These are phyloP conservation scores for Oreochromis spilurus DNA, from an alignment of 2,113 vertebrate species.

Conservation along the genomic window DNA sequence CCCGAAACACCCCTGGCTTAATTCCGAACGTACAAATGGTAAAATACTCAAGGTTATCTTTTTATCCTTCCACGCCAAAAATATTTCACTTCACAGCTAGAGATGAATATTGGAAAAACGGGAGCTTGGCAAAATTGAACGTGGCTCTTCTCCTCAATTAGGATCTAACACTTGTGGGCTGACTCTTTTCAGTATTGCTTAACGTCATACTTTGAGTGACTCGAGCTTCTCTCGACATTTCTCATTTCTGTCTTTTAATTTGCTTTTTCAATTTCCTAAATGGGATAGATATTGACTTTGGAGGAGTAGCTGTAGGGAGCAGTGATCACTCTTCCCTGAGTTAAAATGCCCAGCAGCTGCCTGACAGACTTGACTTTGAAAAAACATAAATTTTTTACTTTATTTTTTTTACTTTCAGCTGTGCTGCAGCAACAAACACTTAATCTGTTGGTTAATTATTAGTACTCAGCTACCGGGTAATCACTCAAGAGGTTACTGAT, in stretches of 20 bases:
- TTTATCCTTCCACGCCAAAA: conserved; percentile 21
- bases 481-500: not conserved
- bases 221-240: not conserved
- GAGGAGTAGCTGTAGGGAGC: not conserved
- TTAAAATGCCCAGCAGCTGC: conserved; percentile 24
- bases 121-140: conserved; percentile 7
- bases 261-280: conserved; percentile 56
- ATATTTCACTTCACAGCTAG: conserved; percentile 23
- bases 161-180: conserved; percentile 1
- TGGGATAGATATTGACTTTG: conserved; percentile 48
- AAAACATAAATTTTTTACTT: not conserved
- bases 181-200: conserved; percentile 25
- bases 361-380: not conserved
- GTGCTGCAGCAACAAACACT: not conserved
- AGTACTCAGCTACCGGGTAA: not conserved
- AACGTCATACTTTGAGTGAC: conserved; percentile 27
- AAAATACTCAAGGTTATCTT: conserved; percentile 13
- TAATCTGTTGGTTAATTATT: not conserved
- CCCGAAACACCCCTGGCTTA: not conserved
- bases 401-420: not conserved
- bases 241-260: conserved; percentile 49
- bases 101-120: conserved; percentile 3
- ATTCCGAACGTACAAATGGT: conserved; percentile 34
- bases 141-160: conserved; percentile 20
- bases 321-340: conserved; percentile 19